Evolutionary conservation across 2,797 vertebrate genomes (phyloP).

Genomic region (Rachycentron canadum): DNA sequence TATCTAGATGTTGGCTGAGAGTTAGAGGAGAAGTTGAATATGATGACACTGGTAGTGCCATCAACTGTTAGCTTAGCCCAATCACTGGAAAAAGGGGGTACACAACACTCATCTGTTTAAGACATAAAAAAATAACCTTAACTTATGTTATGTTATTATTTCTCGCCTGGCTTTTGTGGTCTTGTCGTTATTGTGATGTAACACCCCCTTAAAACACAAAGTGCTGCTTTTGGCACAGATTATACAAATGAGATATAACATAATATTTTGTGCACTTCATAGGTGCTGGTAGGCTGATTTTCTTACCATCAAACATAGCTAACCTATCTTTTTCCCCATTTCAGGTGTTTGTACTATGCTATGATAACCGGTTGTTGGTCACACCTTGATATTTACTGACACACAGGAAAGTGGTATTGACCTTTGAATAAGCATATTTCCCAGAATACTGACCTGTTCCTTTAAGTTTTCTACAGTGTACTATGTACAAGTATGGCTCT

Average conservation of each 20-base stretch:
- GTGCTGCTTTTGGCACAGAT: neutral
- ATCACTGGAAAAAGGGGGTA: neutral
- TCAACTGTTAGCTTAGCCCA: neutral
- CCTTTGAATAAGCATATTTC: neutral
- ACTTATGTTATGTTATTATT: neutral
- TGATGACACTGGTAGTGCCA: neutral
- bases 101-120: neutral
- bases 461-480: neutral
- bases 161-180: neutral
- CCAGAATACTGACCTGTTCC: neutral
- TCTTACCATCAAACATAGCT: neutral
- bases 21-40: neutral
- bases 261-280: neutral
- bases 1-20: slow-evolving; percentile 3
- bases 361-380: neutral
- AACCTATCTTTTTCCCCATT: neutral
- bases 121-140: neutral
- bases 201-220: neutral
- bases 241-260: neutral
- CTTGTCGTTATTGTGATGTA: neutral
- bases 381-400: neutral
- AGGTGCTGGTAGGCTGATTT: neutral
- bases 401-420: neutral
- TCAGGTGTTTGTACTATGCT: neutral
- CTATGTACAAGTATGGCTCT: neutral